Base-by-base conservation (phyloP, 2,797 vertebrate species). In the Cossypha niveicapilla region DNA sequence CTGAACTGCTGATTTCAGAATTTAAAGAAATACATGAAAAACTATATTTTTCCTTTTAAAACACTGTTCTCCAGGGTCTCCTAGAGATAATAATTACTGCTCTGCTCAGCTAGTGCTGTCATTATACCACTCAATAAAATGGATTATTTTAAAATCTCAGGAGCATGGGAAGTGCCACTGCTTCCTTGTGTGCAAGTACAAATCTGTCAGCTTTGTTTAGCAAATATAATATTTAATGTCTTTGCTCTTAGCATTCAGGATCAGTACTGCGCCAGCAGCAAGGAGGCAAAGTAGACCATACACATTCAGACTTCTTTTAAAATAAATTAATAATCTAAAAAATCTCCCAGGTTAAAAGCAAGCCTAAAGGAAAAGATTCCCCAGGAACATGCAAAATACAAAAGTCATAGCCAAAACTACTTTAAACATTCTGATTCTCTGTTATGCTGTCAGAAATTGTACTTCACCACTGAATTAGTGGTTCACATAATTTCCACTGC, bases 101-200 rank as follows among this genome's bases (percentile, higher is more conserved):
- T 97, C 68, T 97, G 92, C 97, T 97, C 96, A 95, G 94, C 95
- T 80, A 50, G 82, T 51, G 53, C 96, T 95, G 95, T 97, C 97
- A 97, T 98, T 97, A 97, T 85, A 72, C 71, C 68, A 65, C 96
- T 98, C 97, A 97, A 98, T 98, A 98, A 98, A 98, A 97, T 96
- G 89, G 97, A 97, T 97, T 95, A 94, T 97, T 95, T 81, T 90
- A 86, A 96, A 96, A 92, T 96, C 97, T 96, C 95, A 48, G 44
- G 96, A 96, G 97, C 89, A 97, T 94, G 88, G 32, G 92, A 93
- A 97, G 95, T 81, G 91, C 76, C 11, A 14, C 90, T 93, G 88
- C 91, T 96, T 97, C 90, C 95, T 97, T 89, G 91, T 89, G 57
- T 82, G 95, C 94, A 95, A 97, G 96, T 85, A 94, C 78, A 78